Evolutionary conservation across 2,888 invertebrate species (phyloP), one percentile per base, ranked within the genome.

Genomic region (Lacanobia wlatinum): DNA sequence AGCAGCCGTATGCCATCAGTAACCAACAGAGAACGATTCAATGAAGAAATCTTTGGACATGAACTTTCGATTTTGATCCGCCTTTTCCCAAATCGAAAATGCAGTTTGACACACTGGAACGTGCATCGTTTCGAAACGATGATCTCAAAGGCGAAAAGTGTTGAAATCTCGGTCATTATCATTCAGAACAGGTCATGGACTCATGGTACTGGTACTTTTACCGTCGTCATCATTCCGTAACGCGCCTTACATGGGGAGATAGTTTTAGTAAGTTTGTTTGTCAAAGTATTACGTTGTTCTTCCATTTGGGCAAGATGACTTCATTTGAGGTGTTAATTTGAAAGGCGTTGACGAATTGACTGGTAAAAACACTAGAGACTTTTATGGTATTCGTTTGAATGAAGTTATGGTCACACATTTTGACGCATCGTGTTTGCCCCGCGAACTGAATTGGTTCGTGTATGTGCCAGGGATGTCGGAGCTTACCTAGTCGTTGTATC

Each of bases 91-190:
- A 70, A 64, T 85, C 60, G 66, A 68, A 75, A 66, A 80, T 78
- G 75, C 85, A 76, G 43, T 75, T 63, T 73, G 69, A 68, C 50
- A 70, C 71, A 76, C 18, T 60, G 48, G 56, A 58, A 83, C 80
- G 83, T 75, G 79, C 70, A 68, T n/a, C 64, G 83, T 87, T 87
- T 86, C 83, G 76, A 82, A 82, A 83, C 80, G 83, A 80, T 90
- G 90, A 87, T 90, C 87, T 90, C 84, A 89, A 88, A 86, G 84
- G 87, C 82, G 90, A 89, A 90, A 89, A 88, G 84, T 78, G 85
- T 72, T 72, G 80, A 71, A 79, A 88, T 86, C 80, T 90, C 86
- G 87, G 86, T 84, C 88, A 87, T 85, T 86, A 87, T 87, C 84
- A 87, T 88, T 82, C 85, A 77, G 79, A 63, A 63, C 83, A 55